Base-by-base conservation (phyloP, 2,888 invertebrate species). In the Electrophaes corylata region DNA sequence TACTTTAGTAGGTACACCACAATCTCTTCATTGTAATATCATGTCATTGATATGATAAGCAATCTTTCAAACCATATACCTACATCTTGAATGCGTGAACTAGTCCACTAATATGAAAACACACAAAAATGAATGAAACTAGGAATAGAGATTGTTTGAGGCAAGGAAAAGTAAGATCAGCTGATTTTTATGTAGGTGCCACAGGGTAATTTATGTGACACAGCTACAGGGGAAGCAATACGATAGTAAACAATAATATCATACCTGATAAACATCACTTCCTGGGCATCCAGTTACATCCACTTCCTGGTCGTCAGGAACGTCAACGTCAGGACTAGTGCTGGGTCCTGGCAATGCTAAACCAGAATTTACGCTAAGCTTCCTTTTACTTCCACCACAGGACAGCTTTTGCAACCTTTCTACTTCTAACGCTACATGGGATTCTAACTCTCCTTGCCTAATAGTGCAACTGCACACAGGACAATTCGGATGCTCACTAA, bases 391-490 rank as follows among this genome's bases (percentile, higher is more conserved):
- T 45, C 81, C 77, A 53, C 81, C 76, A 59, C 66, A 67, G 0
- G 90, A 85, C 8, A 91, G 56, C 57, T 91, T 91, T 31, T 86
- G 84, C 26, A 91, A 64, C 49, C 85, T 78, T 8, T 90, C 90
- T 64, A 98, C 92, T 88, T 98, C 98, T 61, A 96, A 92, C 45
- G 94, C 88, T 66, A 96, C 94, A 86, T 98, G 98, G 20, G 94
- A 92, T 69, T 97, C 96, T n/a, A 98, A 90, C 82, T 98, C 98
- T 1, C 95, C 94, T 1, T 95, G 93, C 45, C 97, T 92, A 40
- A 98, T 93, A 2, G 97, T 97, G 60, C 96, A 94, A 63, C 97
- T 96, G 82, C 98, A 98, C 0, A 97, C 96, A 0, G 98, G 98
- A 82, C 98, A 98, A 80, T 93, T 96, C n/a, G 94, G 93, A 11